phyloP scores from a whole-genome alignment of 2,113 vertebrate genomes.

The Nettapus auritus region DNA sequence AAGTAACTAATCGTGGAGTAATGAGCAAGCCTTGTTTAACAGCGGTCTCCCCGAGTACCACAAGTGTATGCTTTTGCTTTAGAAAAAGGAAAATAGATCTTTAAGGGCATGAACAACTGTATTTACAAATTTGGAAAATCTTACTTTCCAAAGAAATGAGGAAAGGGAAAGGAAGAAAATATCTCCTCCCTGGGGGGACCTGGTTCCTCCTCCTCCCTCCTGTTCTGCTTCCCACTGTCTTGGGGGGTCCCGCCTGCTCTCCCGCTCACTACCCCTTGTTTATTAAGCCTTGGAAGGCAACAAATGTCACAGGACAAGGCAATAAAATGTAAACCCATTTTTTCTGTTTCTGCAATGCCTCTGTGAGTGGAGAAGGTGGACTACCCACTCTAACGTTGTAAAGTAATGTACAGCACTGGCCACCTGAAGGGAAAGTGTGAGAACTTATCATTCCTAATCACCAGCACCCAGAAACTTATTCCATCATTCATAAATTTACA shows the following conservation, averaged over 20 bases:
- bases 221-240: too few relatives aligned
- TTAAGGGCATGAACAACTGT: background rate
- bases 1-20: background rate
- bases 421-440: background rate
- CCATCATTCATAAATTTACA: background rate
- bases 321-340: too few relatives aligned
- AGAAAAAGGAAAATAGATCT: background rate
- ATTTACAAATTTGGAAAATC: background rate
- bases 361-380: background rate
- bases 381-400: background rate
- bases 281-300: background rate
- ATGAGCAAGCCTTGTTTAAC: background rate
- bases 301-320: background rate
- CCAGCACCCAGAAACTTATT: background rate
- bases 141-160: background rate
- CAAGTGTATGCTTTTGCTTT: background rate
- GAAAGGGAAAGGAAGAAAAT: background rate
- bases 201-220: background rate
- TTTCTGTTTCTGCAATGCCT: background rate
- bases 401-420: background rate
- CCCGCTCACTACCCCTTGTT: too few relatives aligned
- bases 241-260: background rate
- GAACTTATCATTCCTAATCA: background rate
- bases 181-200: background rate
- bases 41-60: too few relatives aligned